These are phyloP conservation scores for Galendromus occidentalis DNA, from an alignment of 1,140 invertebrate genomes.

Conservation along the genomic window DNA sequence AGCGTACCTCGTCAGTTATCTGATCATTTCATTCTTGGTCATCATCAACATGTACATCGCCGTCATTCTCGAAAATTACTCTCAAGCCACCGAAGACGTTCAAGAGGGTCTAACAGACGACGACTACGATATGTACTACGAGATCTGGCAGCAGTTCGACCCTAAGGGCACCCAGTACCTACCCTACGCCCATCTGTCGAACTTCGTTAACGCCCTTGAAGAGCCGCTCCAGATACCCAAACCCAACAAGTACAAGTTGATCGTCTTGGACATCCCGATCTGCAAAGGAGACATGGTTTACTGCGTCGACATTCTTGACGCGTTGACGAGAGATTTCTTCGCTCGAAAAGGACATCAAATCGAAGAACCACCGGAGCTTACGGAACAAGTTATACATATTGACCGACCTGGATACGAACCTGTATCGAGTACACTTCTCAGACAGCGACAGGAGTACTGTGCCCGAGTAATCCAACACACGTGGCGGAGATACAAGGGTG, in stretches of 20 bases:
- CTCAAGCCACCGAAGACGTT: constrained; percentile 90
- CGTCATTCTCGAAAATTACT: constrained; percentile 96
- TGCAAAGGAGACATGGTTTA: constrained; percentile 89
- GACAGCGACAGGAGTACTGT: constrained; percentile 86
- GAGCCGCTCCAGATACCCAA: constrained; percentile 86
- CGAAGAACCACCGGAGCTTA: constrained; percentile 30
- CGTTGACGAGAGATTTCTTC: constrained; percentile 74
- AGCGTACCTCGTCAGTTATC: constrained; percentile 76
- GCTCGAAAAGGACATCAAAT: constrained; percentile 49
- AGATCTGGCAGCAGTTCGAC: constrained; percentile 96
- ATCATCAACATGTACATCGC: constrained; percentile 99
- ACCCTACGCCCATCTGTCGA: constrained; percentile 69
- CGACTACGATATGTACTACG: constrained; percentile 99
- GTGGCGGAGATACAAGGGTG: constrained; percentile 36
- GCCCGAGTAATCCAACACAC: constrained; percentile 81
- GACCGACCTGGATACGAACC: constrained; percentile 72
- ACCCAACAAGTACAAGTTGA: constrained; percentile 95
- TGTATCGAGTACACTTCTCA: constrained; percentile 74
- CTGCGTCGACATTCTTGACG: constrained; percentile 92
- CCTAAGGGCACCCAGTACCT: constrained; percentile 94
- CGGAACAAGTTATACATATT: constrained; percentile 45
- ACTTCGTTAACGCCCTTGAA: constrained; percentile 82
- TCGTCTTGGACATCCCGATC: constrained; percentile 94
- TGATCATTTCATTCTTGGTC: constrained; percentile 93
- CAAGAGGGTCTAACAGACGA: constrained; percentile 94